A percentile compares a stretch with the other conserved stretches of the same genome.
Evolutionary conservation across 2,113 vertebrate species (phyloP).

Genomic region (Cromileptes altivelis): DNA sequence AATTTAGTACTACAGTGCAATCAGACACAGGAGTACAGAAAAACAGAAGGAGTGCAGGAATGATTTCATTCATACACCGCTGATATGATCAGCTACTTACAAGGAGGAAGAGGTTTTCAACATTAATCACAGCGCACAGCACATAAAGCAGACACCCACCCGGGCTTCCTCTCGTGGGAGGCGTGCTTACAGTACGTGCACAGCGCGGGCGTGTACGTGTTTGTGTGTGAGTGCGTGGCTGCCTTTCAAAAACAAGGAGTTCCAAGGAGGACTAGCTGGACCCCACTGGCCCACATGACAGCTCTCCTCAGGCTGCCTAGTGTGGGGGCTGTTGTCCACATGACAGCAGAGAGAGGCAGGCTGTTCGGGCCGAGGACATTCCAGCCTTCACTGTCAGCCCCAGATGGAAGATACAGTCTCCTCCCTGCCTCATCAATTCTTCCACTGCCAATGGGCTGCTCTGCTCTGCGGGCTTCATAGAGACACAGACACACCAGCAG

Average conservation of each 20-base stretch:
- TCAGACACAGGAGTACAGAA: slow-evolving; percentile 28
- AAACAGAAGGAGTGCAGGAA: slow-evolving; percentile 43
- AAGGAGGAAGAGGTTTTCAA: slow-evolving; percentile 72
- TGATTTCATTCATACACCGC: slow-evolving; percentile 35
- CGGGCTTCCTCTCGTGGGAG: slow-evolving; percentile 52
- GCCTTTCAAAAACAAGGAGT: slow-evolving; percentile 57
- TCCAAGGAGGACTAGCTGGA: slow-evolving; percentile 37
- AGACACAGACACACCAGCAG: slow-evolving; percentile 38
- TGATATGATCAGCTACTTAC: slow-evolving; percentile 55
- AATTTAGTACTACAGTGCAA: slow-evolving; percentile 39
- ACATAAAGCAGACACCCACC: slow-evolving; percentile 67
- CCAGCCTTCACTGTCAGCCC: slow-evolving; percentile 73
- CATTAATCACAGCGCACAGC: slow-evolving; percentile 62
- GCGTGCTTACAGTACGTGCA: slow-evolving; percentile 34
- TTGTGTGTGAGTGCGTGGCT: slow-evolving; percentile 46
- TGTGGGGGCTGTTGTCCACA: slow-evolving; percentile 65
- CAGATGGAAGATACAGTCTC: slow-evolving; percentile 75
- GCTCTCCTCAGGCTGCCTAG: slow-evolving; percentile 66
- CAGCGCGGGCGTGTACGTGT: slow-evolving; percentile 44
- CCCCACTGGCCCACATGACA: slow-evolving; percentile 64
- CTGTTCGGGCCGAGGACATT: slow-evolving; percentile 73
- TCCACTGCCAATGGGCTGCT: slow-evolving; percentile 60
- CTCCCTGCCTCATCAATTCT: slow-evolving; percentile 62
- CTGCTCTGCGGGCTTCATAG: slow-evolving; percentile 54
- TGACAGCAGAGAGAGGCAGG: slow-evolving; percentile 68